Evolutionary conservation across 2,797 vertebrate genomes (phyloP).

Genomic region (Lepilemur septentrionalis): DNA sequence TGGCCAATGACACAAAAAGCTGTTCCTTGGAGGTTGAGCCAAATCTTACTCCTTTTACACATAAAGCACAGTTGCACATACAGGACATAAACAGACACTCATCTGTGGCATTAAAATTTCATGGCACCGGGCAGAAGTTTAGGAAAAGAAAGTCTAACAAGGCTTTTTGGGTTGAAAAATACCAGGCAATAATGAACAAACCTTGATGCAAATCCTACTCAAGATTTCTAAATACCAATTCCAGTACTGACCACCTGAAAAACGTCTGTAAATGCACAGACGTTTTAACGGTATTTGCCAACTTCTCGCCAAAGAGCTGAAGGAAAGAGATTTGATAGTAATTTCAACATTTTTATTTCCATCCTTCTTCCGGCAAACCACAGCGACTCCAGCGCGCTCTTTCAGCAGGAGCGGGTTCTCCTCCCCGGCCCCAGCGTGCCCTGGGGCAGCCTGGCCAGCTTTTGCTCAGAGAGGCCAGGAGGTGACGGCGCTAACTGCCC

Average conservation of each 20-base stretch:
- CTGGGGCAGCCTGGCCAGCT: neutral
- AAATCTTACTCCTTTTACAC: neutral
- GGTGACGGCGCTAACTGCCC: neutral
- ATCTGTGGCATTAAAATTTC: neutral
- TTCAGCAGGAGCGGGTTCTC: neutral
- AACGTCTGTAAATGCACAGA: neutral
- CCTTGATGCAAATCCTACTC: neutral
- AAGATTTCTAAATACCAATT: slow-evolving; percentile 12
- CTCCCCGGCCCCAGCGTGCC: neutral
- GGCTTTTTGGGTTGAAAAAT: neutral
- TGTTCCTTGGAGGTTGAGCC: neutral
- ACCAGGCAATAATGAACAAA: neutral
- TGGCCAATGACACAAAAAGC: neutral
- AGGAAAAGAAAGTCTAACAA: neutral
- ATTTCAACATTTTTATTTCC: neutral
- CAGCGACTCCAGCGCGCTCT: neutral
- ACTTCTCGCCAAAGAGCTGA: neutral
- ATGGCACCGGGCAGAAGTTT: neutral
- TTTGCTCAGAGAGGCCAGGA: neutral
- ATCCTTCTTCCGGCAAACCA: neutral
- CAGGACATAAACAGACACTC: neutral
- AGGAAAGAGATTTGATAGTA: neutral
- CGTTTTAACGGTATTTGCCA: neutral
- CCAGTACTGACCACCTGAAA: neutral
- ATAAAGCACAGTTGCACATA: neutral